Evolutionary conservation across 1,140 invertebrate genomes (phyloP).

Genomic region (Drosophila lowei): DNA sequence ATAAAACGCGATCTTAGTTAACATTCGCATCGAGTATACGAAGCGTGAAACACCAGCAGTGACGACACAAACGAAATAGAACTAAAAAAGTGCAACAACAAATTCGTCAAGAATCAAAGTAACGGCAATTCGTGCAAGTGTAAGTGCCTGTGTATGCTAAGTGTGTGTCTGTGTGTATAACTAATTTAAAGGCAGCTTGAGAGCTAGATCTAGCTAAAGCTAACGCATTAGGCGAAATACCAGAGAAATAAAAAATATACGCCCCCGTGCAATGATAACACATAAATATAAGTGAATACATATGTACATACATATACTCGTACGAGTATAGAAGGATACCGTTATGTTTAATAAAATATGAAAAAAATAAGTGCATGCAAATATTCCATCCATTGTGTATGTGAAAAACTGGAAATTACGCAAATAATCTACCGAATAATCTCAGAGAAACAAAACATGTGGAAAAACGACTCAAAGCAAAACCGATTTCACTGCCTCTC

Average conservation of each 20-base stretch:
- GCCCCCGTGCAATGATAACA: slow-evolving; percentile 25
- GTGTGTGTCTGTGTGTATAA: slow-evolving; percentile 20
- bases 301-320: background rate
- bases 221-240: background rate
- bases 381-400: slow-evolving; percentile 3
- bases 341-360: background rate
- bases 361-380: too few species aligned
- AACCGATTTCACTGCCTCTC: slow-evolving; percentile 13
- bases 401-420: slow-evolving; percentile 24
- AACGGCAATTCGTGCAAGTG: slow-evolving; percentile 59
- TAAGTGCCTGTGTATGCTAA: slow-evolving; percentile 13
- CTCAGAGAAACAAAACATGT: slow-evolving; percentile 26
- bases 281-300: slow-evolving; percentile 1
- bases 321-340: slow-evolving; percentile 3
- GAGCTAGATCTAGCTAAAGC: slow-evolving; percentile 2
- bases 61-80: slow-evolving; percentile 46
- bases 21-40: slow-evolving; percentile 72
- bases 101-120: slow-evolving; percentile 60
- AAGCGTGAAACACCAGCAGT: slow-evolving; percentile 64
- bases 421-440: slow-evolving; percentile 13
- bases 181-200: slow-evolving; percentile 47
- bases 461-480: slow-evolving; percentile 17
- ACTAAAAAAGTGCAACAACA: slow-evolving; percentile 24
- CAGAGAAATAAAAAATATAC: slow-evolving; percentile 8
- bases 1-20: slow-evolving; percentile 44